Evolutionary conservation across 2,797 vertebrate genomes (phyloP), one percentile per base, ranked within the genome.

Genomic region (Triplophysa bombifrons): DNA sequence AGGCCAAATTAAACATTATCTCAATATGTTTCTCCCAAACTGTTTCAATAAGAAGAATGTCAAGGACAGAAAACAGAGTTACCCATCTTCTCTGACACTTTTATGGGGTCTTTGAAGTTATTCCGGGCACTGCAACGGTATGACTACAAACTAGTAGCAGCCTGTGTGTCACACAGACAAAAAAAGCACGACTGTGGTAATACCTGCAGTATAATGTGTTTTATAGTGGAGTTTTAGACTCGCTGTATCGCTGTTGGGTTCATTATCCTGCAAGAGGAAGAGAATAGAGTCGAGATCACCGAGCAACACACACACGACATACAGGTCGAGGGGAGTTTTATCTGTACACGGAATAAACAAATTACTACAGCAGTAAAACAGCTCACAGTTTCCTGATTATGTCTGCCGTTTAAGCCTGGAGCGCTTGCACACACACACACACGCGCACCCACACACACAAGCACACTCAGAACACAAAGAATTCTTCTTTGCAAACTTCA

Each of bases 321-420:
- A 66, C 50, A 25, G 63, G 51, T 55, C 13, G 19, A 55, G 61
- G 34, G 7, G 48, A 78, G 60, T 69, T 65, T 44, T 74, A 71
- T 82, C 71, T 78, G 55, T 68, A 74, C 48, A 78, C 55, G 63
- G 81, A 82, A 66, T 76, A 83, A 78, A 80, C 80, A 75, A 70
- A 67, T 70, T 64, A 80, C 67, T 61, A 53, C 60, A 73, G 74
- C 70, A 82, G 76, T 82, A 83, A 82, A 82, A 72, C 64, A 27
- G 76, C 72, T 63, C 44, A 65, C 63, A 66, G 72, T 81, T 80
- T 55, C 80, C 72, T 76, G 66, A 83, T 85, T 87, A 83, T 61
- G 30, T 76, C 56, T 82, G 70, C 66, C 85, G 81, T 55, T 82
- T 58, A 66, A 82, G 27, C 61, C 34, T 20, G 51, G n/a, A 69